Percentiles rank a stretch among this genome's conserved stretches.
Conservation (phyloP, 2,888 invertebrate species). For the Aplocera efformata region DNA sequence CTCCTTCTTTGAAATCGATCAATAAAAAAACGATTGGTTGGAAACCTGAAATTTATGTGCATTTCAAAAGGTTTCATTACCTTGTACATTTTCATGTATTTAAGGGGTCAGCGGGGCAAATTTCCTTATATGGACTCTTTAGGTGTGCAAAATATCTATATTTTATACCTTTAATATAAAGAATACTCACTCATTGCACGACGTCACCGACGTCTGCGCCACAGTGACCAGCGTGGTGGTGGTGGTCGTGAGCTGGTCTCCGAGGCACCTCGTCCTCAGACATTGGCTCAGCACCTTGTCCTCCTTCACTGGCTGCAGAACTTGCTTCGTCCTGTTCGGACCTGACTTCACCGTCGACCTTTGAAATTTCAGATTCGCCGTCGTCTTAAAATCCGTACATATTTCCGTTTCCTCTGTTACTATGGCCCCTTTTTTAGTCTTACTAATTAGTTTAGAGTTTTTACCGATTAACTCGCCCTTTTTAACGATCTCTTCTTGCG, state of each 20-base stretch:
- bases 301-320: constrained; percentile 60
- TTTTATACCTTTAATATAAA: not conserved
- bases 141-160: too few species aligned
- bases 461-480: constrained; percentile 69
- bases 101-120: too few species aligned
- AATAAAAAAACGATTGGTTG: too few species aligned
- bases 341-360: constrained; percentile 64
- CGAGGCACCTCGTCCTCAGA: constrained; percentile 61
- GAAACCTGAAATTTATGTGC: too few species aligned
- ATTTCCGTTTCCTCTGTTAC: constrained; percentile 73
- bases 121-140: too few species aligned
- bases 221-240: constrained; percentile 72
- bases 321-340: constrained; percentile 64
- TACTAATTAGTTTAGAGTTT: constrained; percentile 61
- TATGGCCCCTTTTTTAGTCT: constrained; percentile 64
- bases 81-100: too few species aligned
- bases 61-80: too few species aligned
- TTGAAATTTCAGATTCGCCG: constrained; percentile 67
- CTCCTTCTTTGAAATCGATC: too few species aligned
- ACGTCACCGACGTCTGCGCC: constrained; percentile 67
- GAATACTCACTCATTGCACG: constrained; percentile 75
- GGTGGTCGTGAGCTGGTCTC: constrained; percentile 64
- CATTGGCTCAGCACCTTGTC: constrained; percentile 59
- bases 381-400: constrained; percentile 63
- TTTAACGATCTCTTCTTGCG: constrained; percentile 59